Evolutionary conservation across 2,888 invertebrate species (phyloP).

Genomic region (Cantharis nigra): DNA sequence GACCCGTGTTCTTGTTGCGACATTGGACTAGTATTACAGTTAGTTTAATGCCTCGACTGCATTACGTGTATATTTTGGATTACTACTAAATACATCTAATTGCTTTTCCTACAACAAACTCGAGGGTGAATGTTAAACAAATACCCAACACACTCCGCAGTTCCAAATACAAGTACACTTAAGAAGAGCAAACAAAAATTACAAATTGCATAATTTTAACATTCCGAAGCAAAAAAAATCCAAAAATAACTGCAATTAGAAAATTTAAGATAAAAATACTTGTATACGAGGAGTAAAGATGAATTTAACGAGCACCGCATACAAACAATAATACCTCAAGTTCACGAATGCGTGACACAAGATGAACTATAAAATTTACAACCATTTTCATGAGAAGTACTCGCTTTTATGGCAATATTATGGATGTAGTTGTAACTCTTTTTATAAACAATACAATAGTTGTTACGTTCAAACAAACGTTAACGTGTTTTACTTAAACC

Average conservation of each 20-base stretch:
- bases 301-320: not conserved
- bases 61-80: constrained; percentile 48
- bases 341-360: constrained; percentile 17
- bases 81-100: constrained; percentile 29
- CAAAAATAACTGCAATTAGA: not conserved
- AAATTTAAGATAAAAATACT: not conserved
- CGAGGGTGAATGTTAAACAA: constrained; percentile 11
- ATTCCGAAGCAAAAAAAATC: not conserved
- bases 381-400: constrained; percentile 20
- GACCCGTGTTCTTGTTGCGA: constrained; percentile 51
- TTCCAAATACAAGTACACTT: not conserved
- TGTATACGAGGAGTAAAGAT: not conserved
- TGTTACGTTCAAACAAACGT: constrained; percentile 7
- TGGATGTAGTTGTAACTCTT: constrained; percentile 24
- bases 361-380: constrained; percentile 24
- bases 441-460: constrained; percentile 27
- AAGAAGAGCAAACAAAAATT: not conserved
- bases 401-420: constrained; percentile 23
- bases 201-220: not conserved
- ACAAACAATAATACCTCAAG: constrained; percentile 2
- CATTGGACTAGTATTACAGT: constrained; percentile 45
- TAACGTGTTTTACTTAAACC: constrained; percentile 22
- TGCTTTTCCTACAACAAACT: constrained; percentile 24
- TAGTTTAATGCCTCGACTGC: constrained; percentile 46
- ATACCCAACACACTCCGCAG: constrained; percentile 8